Evolutionary conservation across 2,888 invertebrate species (phyloP), one percentile per base, ranked within the genome.

Genomic region (Thymelicus lineola): DNA sequence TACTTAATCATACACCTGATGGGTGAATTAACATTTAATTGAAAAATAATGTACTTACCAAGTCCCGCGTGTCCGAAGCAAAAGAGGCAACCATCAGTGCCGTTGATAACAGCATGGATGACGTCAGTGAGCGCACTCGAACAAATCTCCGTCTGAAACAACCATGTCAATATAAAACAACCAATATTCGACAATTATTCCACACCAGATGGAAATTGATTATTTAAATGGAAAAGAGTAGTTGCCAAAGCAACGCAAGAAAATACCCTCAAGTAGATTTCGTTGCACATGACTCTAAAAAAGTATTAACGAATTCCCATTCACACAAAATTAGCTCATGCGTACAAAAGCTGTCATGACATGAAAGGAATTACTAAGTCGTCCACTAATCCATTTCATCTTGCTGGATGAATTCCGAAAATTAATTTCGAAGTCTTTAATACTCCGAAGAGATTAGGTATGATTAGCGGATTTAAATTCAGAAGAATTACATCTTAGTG

Each of bases 101-200:
- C 98, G 82, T 98, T 98, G 86, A 99, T 97, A 79, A 98, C 98
- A 53, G 98, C 97, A 84, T 98, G 98, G 79, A 99, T 97, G 81
- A 98, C 98, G 87, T 99, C 99, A 73, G 98, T 97, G 79, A 99
- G 94, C 64, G 98, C 98, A 81, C 97, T 97, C 74, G 98, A 96
- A 88, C 98, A 98, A 76, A 99, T 96, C 91, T 98, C 98, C 80
- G 97, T 96, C 98, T 98, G 95, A 28, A 96, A 96, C 85, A 88
- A 89, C 79, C 17, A 45, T 45, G 60, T 12, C 10, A 17, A 38
- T 48, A 15, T 48, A 14, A 12, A n/a, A 48, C 48, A 15, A 14
- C 0, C 4, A 0, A 10, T 46, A 5, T 6, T 46, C 6, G 46
- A n/a, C 46, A 45, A 45, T 45, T 12, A 10, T 45, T 45, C 10